A percentile compares a stretch with the other conserved stretches of the same genome.
Conservation (phyloP, 2,888 invertebrate species). For the Sphaeridia pumilis region DNA sequence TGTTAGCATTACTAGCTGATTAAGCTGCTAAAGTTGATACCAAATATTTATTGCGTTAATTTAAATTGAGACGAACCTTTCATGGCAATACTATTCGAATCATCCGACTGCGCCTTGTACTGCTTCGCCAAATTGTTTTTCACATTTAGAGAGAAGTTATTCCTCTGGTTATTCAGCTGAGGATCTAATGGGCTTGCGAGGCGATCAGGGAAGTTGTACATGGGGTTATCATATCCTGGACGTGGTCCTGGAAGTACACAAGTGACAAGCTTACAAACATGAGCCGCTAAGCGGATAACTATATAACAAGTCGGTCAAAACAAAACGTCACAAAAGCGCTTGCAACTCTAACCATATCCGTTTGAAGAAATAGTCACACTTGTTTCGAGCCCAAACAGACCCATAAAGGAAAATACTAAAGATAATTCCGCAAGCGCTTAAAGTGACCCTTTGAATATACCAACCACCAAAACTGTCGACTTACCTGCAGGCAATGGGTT, state of each 20-base stretch:
- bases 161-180: constrained; percentile 40
- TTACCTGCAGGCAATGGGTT: constrained; percentile 58
- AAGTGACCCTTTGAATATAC: not conserved
- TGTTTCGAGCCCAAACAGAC: not conserved
- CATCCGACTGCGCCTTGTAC: constrained; percentile 43
- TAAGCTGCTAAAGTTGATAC: no score
- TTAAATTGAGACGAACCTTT: no score
- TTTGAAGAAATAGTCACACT: not conserved
- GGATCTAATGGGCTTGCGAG: constrained; percentile 39
- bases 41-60: no score
- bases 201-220: constrained; percentile 59
- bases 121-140: constrained; percentile 52
- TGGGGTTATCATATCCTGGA: constrained; percentile 85
- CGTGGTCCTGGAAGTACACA: constrained; percentile 47
- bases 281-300: no score
- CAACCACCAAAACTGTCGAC: not conserved
- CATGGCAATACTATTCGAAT: no score
- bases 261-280: no score
- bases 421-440: not conserved
- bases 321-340: not conserved
- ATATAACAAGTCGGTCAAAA: no score
- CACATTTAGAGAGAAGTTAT: constrained; percentile 40
- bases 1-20: no score
- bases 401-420: no score
- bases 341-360: not conserved